Evolutionary conservation across 2,113 vertebrate species (phyloP).

Genomic region (Pangasianodon hypophthalmus): DNA sequence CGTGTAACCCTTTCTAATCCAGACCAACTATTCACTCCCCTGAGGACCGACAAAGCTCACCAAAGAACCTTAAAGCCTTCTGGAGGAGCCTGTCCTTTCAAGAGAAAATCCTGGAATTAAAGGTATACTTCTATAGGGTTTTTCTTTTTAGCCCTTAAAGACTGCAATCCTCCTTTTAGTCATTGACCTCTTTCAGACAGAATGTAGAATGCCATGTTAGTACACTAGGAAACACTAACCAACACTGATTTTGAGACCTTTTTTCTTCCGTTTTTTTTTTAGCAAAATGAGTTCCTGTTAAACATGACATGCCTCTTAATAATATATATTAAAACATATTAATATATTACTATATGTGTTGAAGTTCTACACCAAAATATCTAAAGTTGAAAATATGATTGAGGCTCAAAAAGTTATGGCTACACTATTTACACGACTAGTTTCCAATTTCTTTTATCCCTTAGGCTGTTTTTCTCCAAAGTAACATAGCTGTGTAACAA

Average conservation of each 20-base stretch:
- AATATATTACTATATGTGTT: neutral
- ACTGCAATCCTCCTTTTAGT: slow-evolving; percentile 33
- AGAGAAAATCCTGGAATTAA: slow-evolving; percentile 48
- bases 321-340: too few relatives aligned
- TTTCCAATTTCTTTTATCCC: neutral
- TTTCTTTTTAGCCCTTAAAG: slow-evolving; percentile 40
- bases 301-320: neutral
- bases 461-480: neutral
- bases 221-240: neutral
- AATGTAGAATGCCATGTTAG: slow-evolving; percentile 22
- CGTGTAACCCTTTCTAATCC: neutral
- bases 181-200: slow-evolving; percentile 43
- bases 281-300: neutral
- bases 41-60: slow-evolving; percentile 22
- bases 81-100: slow-evolving; percentile 38
- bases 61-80: slow-evolving; percentile 45
- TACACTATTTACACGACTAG: neutral
- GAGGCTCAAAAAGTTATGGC: neutral
- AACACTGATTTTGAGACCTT: neutral
- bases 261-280: neutral
- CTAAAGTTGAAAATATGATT: neutral
- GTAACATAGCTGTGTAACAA: neutral
- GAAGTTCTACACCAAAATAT: neutral
- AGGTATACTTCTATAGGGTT: slow-evolving; percentile 38
- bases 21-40: slow-evolving; percentile 11